Base-by-base conservation (phyloP, 2,888 invertebrate species). In the Marronus borbonicus region DNA sequence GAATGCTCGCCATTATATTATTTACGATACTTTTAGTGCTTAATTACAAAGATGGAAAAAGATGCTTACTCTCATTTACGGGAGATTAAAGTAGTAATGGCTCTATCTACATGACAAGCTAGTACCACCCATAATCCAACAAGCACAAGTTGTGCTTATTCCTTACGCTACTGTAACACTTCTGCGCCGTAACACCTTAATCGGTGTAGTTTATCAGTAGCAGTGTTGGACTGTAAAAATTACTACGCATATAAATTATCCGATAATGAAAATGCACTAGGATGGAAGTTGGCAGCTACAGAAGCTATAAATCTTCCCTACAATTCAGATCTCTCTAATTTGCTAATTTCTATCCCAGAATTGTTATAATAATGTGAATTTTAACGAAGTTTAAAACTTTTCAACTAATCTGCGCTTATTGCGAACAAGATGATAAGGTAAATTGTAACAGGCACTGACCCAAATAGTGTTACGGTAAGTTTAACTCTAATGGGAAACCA, bases 341-440 rank as follows among this genome's bases (percentile, higher is more conserved):
- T 52, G 52, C 5, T n/a, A 52, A 52, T 52, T 52, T 52, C 52
- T 44, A 17, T 17, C n/a, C 52, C n/a, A 52, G 17, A 52, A 52
- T 52, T n/a, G 52, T 52, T 52, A n/a, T 52, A 52, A 52, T 52
- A 14, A 17, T 17, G 52, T 17, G 17, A 52, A 52, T 52, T 52
- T 52, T 52, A 52, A 52, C 52, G 52, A 52, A 52, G n/a, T 52
- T 52, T n/a, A 52, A n/a, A 52, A 52, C n/a, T 52, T 52, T 52
- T 52, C 52, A 52, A 52, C n/a, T 52, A 52, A 52, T 52, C 7
- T 50, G n/a, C 5, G 17, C 52, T 52, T 17, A 52, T n/a, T 52
- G 14, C 52, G 17, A 17, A 52, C n/a, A n/a, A 52, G 52, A 52
- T 7, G 52, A n/a, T 52, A 52, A 52, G 52, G 52, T 52, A n/a